Conservation (phyloP, 2,797 vertebrate species). For the Onychomys arenicola region DNA sequence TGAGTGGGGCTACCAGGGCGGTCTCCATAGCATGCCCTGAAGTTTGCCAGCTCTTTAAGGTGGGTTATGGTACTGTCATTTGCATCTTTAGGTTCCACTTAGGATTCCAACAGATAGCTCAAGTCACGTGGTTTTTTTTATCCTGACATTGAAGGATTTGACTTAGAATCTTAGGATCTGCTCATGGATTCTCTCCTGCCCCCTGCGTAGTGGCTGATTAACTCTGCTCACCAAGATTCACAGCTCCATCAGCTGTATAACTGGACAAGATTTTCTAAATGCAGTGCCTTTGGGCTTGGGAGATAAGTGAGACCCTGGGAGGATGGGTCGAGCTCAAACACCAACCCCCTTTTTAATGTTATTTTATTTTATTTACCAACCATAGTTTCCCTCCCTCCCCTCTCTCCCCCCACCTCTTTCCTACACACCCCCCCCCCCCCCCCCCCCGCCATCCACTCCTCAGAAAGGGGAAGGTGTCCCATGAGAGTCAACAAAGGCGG, state of each 20-base stretch:
- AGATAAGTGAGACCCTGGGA: neutral
- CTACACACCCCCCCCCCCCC: too few relatives aligned
- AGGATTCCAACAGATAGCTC: slow-evolving; percentile 37
- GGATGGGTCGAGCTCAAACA: too few relatives aligned
- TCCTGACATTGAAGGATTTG: neutral
- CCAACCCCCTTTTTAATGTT: too few relatives aligned
- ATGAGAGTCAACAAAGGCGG: too few relatives aligned
- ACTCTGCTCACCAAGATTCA: neutral
- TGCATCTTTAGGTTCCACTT: neutral
- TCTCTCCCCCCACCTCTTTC: too few relatives aligned
- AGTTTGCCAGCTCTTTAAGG: neutral
- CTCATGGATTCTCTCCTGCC: neutral
- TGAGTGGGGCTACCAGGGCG: neutral
- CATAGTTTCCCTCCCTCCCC: too few relatives aligned
- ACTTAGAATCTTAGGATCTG: neutral
- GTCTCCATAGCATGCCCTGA: neutral
- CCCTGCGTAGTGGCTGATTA: neutral
- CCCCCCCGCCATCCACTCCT: too few relatives aligned
- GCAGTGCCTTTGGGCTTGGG: neutral
- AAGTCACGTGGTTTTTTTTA: slow-evolving; percentile 51
- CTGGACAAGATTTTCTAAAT: neutral
- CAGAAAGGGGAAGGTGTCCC: too few relatives aligned
- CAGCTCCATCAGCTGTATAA: neutral
- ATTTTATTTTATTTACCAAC: too few relatives aligned
- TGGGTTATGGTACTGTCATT: neutral